phyloP scores from a whole-genome alignment of 2,888 invertebrate species.

The Hypselothyrea guttata region DNA sequence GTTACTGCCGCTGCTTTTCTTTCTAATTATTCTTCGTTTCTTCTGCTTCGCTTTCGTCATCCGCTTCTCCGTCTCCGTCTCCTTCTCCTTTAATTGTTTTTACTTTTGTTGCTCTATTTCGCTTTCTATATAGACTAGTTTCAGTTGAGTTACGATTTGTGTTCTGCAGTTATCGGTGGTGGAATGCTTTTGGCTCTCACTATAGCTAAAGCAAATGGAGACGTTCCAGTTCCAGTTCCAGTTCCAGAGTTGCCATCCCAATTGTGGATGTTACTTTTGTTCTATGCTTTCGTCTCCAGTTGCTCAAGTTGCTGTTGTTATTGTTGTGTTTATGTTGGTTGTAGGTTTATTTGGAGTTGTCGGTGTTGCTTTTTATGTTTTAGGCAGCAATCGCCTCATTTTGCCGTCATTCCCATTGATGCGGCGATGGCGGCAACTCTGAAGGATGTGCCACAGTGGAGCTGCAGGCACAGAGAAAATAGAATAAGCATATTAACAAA shows the following conservation, averaged over 20 bases:
- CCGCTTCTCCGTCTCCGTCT: constrained; percentile 23
- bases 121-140: constrained; percentile 76
- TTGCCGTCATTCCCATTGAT: constrained; percentile 97
- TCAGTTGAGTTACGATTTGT: constrained; percentile 70
- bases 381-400: constrained; percentile 83
- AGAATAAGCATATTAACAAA: constrained; percentile 27
- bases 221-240: constrained; percentile 8
- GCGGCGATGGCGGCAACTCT: constrained; percentile 98
- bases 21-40: constrained; percentile 14
- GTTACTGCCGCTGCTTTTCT: constrained; percentile 20
- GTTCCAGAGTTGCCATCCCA: constrained; percentile 20
- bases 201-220: constrained; percentile 3
- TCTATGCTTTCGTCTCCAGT: neutral
- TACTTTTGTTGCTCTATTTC: constrained; percentile 20
- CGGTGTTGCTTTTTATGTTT: constrained; percentile 72
- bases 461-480: constrained; percentile 83
- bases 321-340: constrained; percentile 16
- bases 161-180: constrained; percentile 57
- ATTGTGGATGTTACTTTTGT: constrained; percentile 16
- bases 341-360: constrained; percentile 20
- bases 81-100: no score
- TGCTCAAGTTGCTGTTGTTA: constrained; percentile 5
- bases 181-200: constrained; percentile 57
- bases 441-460: constrained; percentile 98
- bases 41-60: constrained; percentile 10